Conservation (phyloP, 2,797 vertebrate genomes). For the Cryptoprocta ferox region DNA sequence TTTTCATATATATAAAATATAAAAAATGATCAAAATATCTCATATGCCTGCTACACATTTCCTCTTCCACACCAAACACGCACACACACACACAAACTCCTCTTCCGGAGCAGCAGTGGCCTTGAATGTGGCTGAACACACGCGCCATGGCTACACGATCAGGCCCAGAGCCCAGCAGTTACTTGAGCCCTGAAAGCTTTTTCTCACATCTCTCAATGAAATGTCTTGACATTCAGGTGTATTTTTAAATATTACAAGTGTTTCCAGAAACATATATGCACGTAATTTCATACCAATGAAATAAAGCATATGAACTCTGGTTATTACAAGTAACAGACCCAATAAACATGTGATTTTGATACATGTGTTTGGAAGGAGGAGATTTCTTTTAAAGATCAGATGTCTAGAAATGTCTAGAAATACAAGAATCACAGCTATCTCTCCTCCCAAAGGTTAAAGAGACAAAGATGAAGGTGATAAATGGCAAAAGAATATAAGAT, state of each 20-base stretch:
- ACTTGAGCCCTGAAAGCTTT: not conserved
- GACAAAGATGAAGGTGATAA: not conserved
- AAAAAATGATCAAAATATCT: not conserved
- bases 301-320: not conserved
- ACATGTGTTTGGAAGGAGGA: not conserved
- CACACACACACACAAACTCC: not conserved
- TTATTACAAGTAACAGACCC: not conserved
- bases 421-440: not conserved
- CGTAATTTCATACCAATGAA: not conserved
- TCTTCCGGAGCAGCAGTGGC: not conserved
- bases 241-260: not conserved
- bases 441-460: not conserved
- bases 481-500: not conserved
- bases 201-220: not conserved
- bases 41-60: not conserved
- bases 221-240: not conserved
- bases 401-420: not conserved
- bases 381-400: not conserved
- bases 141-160: not conserved
- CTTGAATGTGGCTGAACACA: not conserved
- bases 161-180: not conserved
- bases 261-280: not conserved
- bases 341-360: not conserved
- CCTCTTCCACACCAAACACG: not conserved
- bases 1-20: not conserved